phyloP scores from a whole-genome alignment of 2,797 vertebrate species.

The Acridotheres tristis region DNA sequence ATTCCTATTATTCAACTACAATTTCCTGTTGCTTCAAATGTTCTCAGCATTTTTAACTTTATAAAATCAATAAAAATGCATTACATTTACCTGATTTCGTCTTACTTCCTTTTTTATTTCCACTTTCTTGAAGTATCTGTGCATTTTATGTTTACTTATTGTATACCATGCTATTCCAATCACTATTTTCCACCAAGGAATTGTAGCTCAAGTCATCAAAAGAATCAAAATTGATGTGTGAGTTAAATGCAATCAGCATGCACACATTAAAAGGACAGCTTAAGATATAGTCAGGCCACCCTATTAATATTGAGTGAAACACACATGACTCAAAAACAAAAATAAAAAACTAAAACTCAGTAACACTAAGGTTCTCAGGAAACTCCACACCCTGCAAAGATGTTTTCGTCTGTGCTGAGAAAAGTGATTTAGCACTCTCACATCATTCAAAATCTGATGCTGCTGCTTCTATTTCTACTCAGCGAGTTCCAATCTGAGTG shows the following conservation, averaged over 20 bases:
- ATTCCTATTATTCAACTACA: background rate
- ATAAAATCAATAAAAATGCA: background rate
- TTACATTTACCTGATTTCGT: background rate
- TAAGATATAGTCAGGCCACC: background rate
- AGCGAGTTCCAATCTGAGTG: background rate
- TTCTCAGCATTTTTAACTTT: background rate
- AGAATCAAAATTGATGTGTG: background rate
- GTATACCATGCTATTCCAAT: background rate
- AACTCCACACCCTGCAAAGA: background rate
- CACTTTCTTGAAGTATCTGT: background rate
- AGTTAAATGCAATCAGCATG: background rate
- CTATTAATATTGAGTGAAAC: background rate
- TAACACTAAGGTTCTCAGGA: background rate
- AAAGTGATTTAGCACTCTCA: background rate
- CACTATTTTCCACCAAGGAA: background rate
- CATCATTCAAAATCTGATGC: background rate
- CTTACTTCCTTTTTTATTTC: background rate
- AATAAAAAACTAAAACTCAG: rapidly evolving
- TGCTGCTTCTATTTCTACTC: background rate
- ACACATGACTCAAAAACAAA: background rate
- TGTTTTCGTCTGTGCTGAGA: background rate
- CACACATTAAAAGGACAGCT: background rate
- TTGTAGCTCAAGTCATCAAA: background rate
- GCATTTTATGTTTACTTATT: background rate
- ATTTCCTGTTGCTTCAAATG: background rate